Evolutionary conservation across 2,113 vertebrate species (phyloP), one percentile per base, ranked within the genome.

Genomic region (Limnothrissa miodon): DNA sequence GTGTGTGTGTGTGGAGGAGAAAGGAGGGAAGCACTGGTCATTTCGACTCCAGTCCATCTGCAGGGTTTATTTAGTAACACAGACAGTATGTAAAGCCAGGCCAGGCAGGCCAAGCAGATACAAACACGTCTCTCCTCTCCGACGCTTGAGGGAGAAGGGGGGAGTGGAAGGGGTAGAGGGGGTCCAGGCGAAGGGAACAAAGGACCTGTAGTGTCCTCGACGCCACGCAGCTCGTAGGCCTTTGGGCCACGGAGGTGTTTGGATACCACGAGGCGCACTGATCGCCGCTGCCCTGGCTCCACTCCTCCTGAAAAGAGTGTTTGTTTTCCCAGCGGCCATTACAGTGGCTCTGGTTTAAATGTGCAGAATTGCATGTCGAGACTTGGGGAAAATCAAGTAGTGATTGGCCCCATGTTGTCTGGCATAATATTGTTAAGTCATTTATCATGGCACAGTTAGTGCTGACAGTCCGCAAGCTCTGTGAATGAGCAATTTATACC

Each of bases 1-100:
- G 62, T 83, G 84, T 78, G 82, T 59, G 83, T 81, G 85, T 84
- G 36, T 5, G 81, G 85, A 86, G 83, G 7, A 8, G 9, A 10
- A 29, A 13, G 66, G 62, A 15, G 62, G 29, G 66, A 36, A 74
- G 29, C 29, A 74, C 1, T 17, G 66, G 66, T 13, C 66, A 91
- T 94, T 93, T 13, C 29, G 92, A 90, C 87, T 88, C 87, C 83
- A 89, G 90, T 88, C 87, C 83, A 90, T 89, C 92, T 82, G 88
- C 93, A 92, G 90, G 91, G 91, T 95, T 96, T 95, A 95, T 94
- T 95, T 94, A 94, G 93, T 94, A 92, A 92, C 93, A 93, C 90
- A 93, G 94, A 91, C 89, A 90, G 86, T 89, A 84, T 85, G 74
- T 86, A 85, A 82, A 89, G 87, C 66, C 33, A 19, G 17, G 78